Evolutionary conservation across 2,113 vertebrate species (phyloP), one percentile per base, ranked within the genome.

Genomic region (Oreamnos americanus): DNA sequence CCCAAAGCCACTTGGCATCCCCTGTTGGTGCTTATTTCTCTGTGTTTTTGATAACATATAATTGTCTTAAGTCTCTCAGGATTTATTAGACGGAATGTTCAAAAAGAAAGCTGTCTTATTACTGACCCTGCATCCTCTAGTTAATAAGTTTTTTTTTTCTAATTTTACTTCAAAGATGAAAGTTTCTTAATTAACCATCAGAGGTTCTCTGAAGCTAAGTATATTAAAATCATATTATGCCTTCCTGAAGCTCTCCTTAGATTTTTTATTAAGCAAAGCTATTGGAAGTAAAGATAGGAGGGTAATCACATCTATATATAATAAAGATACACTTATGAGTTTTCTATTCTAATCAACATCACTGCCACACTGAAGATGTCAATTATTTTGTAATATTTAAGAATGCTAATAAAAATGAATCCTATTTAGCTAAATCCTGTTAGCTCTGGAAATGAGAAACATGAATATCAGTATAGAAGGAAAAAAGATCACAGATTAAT

Each of bases 101-200:
- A 98, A 97, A 98, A 97, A 53, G 95, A 98, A 98, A 98, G 88
- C 95, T 98, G 97, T 98, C 98, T 98, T 98, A 98, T 97, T 98
- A 98, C 97, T 98, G 98, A 98, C 98, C 96, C 97, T 96, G 96
- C 86, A 97, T 98, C 98, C 94, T 97, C 98, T 98, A 98, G 88
- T 82, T 99, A 99, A 98, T 98, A 98, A 91, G 97, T 9, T 95
- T 98, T 98, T 98, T 98, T 98, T 97, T 98, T 85, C 96, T 97
- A 97, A 97, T 86, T 98, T 45, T 92, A 97, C 98, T 98, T 98
- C 98, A 98, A 98, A 99, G 98, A 98, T 97, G 98, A 98, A 99
- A 98, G 98, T 99, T 99, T 98, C 98, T 98, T 99, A 99, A 99
- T 99, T 99, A 99, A 99, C 97, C 98, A 74, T 96, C 98, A 96